Evolutionary conservation across 2,113 vertebrate species (phyloP).

Genomic region (Odontesthes bonariensis): DNA sequence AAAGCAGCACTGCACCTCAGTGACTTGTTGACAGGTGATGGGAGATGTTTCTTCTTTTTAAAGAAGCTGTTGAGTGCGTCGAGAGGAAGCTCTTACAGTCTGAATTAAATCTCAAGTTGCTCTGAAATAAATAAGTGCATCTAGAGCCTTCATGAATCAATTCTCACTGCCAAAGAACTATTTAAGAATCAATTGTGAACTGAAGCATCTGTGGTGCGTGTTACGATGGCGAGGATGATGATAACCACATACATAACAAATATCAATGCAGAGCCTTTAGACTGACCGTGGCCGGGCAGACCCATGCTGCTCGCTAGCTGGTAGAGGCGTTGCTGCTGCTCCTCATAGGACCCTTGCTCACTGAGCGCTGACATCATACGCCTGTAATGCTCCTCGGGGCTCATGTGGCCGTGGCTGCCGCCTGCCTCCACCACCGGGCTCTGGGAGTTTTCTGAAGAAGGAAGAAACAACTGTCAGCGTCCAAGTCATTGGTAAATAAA

Average conservation of each 20-base stretch:
- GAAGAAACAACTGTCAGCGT: neutral
- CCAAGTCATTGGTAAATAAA: conserved; percentile 15
- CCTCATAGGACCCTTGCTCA: conserved; percentile 90
- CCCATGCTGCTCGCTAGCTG: conserved; percentile 95
- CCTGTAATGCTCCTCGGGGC: conserved; percentile 95
- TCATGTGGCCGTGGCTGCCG: conserved; percentile 90
- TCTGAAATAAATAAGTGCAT: conserved; percentile 18
- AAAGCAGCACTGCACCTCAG: conserved; percentile 45
- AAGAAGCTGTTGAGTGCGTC: conserved; percentile 29
- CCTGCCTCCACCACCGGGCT: conserved; percentile 88
- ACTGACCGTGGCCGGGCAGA: conserved; percentile 89
- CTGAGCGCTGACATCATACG: conserved; percentile 94
- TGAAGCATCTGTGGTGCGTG: neutral
- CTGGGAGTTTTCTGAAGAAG: conserved; percentile 87
- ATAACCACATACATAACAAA: conserved; percentile 13
- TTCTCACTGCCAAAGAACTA: conserved; percentile 17
- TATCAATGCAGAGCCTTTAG: conserved; percentile 30
- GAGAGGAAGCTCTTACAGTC: conserved; percentile 27
- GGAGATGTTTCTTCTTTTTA: conserved; percentile 22
- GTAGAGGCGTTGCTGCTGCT: conserved; percentile 95
- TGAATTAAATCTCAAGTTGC: conserved; percentile 40
- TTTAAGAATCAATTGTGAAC: conserved; percentile 26
- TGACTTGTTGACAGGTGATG: conserved; percentile 57
- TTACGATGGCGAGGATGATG: neutral
- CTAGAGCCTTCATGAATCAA: conserved; percentile 26